Evolutionary conservation across 2,888 invertebrate genomes (phyloP).

Genomic region (Ommatoiulus sabulosus): DNA sequence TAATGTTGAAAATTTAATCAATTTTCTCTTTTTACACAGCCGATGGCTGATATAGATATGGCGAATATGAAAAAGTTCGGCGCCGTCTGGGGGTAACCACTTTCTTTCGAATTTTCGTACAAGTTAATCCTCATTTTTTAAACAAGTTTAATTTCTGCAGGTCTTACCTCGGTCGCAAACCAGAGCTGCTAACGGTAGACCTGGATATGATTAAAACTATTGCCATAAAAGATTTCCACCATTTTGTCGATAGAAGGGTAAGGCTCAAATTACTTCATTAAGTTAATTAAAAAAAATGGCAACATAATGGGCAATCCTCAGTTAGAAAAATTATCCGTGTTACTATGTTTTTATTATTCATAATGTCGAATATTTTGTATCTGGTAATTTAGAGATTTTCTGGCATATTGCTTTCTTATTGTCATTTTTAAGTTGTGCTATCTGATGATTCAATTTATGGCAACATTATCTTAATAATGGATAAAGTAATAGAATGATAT

Average conservation of each 20-base stretch:
- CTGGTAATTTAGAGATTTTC: no score
- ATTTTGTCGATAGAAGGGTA: slow-evolving; percentile 55
- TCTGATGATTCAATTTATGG: no score
- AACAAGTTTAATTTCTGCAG: neutral
- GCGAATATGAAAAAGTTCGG: neutral
- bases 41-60: neutral
- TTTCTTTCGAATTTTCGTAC: neutral
- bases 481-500: neutral
- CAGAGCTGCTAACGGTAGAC: slow-evolving; percentile 27
- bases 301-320: neutral
- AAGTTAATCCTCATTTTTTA: no score
- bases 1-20: neutral
- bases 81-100: neutral
- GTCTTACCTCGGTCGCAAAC: slow-evolving; percentile 7
- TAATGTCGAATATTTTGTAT: neutral
- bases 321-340: neutral
- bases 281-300: neutral
- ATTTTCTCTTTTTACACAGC: neutral
- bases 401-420: no score
- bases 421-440: no score
- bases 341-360: no score
- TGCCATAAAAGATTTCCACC: slow-evolving; percentile 50
- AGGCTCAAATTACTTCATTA: neutral
- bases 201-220: slow-evolving; percentile 49
- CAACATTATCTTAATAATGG: no score